These are phyloP conservation scores for Plusia festucae DNA, from an alignment of 2,888 invertebrate genomes.

Conservation along the genomic window DNA sequence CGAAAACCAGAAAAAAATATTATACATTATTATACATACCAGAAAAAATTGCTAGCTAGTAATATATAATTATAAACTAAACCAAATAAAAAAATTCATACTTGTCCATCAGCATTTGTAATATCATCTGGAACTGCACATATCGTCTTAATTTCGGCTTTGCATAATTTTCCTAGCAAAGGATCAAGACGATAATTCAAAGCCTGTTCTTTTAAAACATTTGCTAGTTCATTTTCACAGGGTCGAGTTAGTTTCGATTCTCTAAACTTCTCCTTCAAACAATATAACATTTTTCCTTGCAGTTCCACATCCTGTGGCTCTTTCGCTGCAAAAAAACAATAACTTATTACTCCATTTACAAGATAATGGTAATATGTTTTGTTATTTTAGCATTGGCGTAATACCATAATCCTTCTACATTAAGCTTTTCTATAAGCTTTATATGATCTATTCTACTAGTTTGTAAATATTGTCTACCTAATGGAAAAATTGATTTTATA, in stretches of 20 bases:
- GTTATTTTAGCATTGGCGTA: neutral
- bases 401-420: neutral
- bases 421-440: constrained; percentile 3
- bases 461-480: constrained; percentile 46
- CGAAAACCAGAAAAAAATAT: too few species aligned
- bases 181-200: constrained; percentile 97
- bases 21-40: too few species aligned
- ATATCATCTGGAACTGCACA: constrained; percentile 87
- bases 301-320: constrained; percentile 91
- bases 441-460: constrained; percentile 34
- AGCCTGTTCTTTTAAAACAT: constrained; percentile 95
- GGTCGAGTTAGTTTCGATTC: constrained; percentile 92
- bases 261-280: constrained; percentile 94
- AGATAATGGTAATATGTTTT: constrained; percentile 2
- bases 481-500: constrained; percentile 62
- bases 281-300: constrained; percentile 95
- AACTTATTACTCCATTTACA: constrained; percentile 11
- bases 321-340: constrained; percentile 72
- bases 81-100: constrained; percentile 53
- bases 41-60: too few species aligned
- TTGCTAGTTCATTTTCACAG: constrained; percentile 95
- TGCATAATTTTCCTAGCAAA: constrained; percentile 94
- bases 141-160: constrained; percentile 91
- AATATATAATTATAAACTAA: too few species aligned
- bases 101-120: constrained; percentile 85